Evolutionary conservation across 1,140 invertebrate species (phyloP).

Genomic region (Calephelis virginiensis): DNA sequence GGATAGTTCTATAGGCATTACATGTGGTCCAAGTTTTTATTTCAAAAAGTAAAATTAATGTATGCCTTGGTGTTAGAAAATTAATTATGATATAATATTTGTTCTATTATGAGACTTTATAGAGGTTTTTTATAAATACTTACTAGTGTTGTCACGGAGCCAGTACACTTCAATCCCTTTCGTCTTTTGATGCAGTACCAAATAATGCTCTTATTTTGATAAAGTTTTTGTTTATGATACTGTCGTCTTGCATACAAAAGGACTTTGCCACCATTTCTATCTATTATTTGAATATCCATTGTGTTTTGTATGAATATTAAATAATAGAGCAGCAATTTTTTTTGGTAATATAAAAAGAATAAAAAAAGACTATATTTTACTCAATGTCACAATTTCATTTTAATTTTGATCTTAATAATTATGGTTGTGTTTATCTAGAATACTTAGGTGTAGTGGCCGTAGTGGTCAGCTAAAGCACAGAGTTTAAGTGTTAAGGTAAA

Average conservation of each 20-base stretch:
- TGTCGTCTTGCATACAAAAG: background rate
- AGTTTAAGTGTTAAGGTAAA: slow-evolving; percentile 2
- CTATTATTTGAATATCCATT: slow-evolving; percentile 8
- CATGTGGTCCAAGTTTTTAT: too few relatives aligned
- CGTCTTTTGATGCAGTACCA: slow-evolving; percentile 1
- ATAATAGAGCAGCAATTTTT: background rate
- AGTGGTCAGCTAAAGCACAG: slow-evolving; percentile 1
- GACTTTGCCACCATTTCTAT: slow-evolving; percentile 1
- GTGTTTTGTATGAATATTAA: background rate
- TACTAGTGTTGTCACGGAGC: slow-evolving; percentile 2
- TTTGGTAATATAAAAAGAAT: background rate
- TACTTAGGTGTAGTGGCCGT: slow-evolving; percentile 9
- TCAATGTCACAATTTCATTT: background rate
- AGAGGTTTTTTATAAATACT: background rate
- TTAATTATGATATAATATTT: too few relatives aligned
- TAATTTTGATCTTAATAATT: background rate
- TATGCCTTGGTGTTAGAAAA: too few relatives aligned
- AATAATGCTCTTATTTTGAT: slow-evolving; percentile 3
- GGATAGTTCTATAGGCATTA: too few relatives aligned
- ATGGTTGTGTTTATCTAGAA: background rate
- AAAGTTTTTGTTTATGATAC: background rate
- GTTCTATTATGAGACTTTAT: too few relatives aligned
- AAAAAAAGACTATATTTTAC: background rate
- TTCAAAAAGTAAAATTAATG: too few relatives aligned
- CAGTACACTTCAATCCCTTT: background rate